Conservation (phyloP, 1,140 invertebrate species). For the Nasonia longicornis region DNA sequence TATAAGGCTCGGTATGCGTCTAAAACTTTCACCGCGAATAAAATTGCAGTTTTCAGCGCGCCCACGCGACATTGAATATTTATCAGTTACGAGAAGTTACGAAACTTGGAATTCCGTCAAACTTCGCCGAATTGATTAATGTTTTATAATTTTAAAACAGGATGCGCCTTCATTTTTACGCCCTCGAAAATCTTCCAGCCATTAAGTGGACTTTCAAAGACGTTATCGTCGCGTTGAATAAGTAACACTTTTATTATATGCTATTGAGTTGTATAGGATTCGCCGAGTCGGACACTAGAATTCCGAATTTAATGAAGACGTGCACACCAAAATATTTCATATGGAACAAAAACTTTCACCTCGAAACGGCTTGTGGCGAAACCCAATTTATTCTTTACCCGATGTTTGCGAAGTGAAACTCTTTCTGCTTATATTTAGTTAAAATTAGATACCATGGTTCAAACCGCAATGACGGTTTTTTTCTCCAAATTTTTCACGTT, state of each 20-base stretch:
- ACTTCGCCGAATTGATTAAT: neutral
- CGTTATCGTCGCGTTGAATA: no score
- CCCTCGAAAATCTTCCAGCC: neutral
- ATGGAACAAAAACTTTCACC: constrained; percentile 31
- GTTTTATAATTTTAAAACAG: neutral
- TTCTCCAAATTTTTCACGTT: neutral
- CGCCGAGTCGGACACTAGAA: neutral
- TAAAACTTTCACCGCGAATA: neutral
- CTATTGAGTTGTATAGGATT: neutral
- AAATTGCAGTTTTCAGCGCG: neutral
- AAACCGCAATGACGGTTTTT: constrained; percentile 2
- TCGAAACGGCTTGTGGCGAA: constrained; percentile 17
- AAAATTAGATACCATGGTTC: constrained; percentile 12
- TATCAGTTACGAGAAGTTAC: neutral
- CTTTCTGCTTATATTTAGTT: neutral
- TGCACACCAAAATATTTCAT: neutral
- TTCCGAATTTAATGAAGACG: constrained; percentile 17
- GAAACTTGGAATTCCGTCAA: neutral
- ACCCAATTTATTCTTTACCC: constrained; percentile 28
- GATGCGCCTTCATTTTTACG: neutral
- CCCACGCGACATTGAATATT: neutral
- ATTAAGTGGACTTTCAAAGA: no score
- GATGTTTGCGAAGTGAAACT: constrained; percentile 35
- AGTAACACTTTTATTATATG: no score
- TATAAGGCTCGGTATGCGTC: neutral